Conservation (phyloP, 2,888 invertebrate species). For the Erebia ligea region DNA sequence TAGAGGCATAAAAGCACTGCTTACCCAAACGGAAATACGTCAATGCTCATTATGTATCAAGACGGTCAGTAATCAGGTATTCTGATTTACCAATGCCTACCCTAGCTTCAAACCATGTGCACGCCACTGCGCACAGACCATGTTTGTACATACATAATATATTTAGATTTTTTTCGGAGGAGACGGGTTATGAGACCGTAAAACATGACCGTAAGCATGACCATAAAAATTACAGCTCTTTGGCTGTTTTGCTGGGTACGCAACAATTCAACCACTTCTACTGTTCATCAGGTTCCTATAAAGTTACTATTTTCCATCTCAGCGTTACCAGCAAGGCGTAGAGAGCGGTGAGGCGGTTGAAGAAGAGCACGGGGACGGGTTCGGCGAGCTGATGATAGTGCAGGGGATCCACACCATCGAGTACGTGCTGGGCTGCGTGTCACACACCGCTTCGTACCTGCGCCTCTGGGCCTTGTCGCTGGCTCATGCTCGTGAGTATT, state of each 20-base stretch:
- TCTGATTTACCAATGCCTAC: too few relatives aligned
- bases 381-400: conserved; percentile 91
- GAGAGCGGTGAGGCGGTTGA: conserved; percentile 61
- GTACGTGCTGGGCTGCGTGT: conserved; percentile 94
- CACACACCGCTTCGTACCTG: conserved; percentile 95
- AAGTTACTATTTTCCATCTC: conserved; percentile 18
- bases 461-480: conserved; percentile 95
- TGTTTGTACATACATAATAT: too few relatives aligned
- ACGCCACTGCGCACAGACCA: too few relatives aligned
- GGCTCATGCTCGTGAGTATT: conserved; percentile 91
- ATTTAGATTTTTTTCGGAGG: too few relatives aligned
- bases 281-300: not conserved
- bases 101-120: too few relatives aligned
- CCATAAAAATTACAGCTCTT: too few relatives aligned
- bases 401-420: conserved; percentile 96
- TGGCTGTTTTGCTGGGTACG: not conserved
- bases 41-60: too few relatives aligned
- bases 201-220: too few relatives aligned
- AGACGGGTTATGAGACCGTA: too few relatives aligned
- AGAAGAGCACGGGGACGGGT: conserved; percentile 71
- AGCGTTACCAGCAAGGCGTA: conserved; percentile 66
- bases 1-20: too few relatives aligned
- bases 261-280: not conserved
- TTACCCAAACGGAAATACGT: too few relatives aligned
- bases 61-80: too few relatives aligned